A percentile compares a stretch with the other conserved stretches of the same genome.
Conservation (phyloP, 37 sponge, comb jelly and placozoan genomes). For the Haliclona indistincta region DNA sequence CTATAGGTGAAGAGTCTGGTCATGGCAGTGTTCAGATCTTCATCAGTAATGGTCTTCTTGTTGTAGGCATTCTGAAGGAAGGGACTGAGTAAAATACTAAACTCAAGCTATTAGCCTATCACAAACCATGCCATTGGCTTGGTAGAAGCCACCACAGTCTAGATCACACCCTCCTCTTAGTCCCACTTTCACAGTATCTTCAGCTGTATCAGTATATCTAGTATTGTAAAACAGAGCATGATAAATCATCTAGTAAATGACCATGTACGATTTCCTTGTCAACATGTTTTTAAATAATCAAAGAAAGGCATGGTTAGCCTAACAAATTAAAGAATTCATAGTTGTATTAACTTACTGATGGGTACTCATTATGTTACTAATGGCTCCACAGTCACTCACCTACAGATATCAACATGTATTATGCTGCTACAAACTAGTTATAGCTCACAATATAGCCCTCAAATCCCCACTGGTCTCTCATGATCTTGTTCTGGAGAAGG, state of each 20-base stretch:
- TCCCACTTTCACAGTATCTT: slow-evolving; percentile 49
- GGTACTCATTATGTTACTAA: slow-evolving; percentile 37
- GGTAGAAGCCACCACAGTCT: slow-evolving; percentile 79
- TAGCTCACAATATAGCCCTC: slow-evolving; percentile 59
- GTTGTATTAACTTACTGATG: slow-evolving; percentile 57
- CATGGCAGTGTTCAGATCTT: slow-evolving; percentile 56
- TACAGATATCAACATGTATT: not conserved
- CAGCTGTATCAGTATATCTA: slow-evolving; percentile 60
- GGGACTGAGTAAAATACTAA: not conserved
- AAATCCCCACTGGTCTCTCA: slow-evolving; percentile 68
- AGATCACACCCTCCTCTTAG: slow-evolving; percentile 77
- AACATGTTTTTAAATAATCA: too few species aligned
- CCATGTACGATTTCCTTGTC: too few species aligned
- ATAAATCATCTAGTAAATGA: not conserved
- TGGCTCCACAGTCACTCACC: slow-evolving; percentile 90
- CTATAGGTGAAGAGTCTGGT: slow-evolving; percentile 56
- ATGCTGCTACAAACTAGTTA: not conserved
- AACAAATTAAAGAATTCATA: too few species aligned
- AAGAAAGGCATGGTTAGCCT: too few species aligned
- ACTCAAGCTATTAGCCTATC: not conserved
- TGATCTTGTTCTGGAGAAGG: slow-evolving; percentile 65
- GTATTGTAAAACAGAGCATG: not conserved
- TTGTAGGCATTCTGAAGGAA: slow-evolving; percentile 53
- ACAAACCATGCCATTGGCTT: slow-evolving; percentile 34
- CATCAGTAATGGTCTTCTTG: slow-evolving; percentile 54